Conservation (phyloP, 2,797 vertebrate genomes). For the Spondyliosoma cantharus region DNA sequence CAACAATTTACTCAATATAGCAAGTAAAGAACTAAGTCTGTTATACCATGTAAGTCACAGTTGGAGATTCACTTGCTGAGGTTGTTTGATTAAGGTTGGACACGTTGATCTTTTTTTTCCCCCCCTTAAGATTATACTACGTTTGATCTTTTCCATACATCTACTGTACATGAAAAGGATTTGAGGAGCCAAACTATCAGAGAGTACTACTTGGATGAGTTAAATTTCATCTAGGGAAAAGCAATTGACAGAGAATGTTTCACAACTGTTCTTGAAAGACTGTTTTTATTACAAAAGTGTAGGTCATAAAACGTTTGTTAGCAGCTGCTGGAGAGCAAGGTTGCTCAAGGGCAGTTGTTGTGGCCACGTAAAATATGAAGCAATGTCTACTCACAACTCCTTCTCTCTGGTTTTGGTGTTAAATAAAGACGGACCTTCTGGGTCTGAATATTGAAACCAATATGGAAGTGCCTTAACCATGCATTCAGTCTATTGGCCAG, state of each 20-base stretch:
- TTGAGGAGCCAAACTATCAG: not conserved
- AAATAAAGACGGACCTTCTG: too few relatives aligned
- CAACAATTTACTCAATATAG: conserved; percentile 59
- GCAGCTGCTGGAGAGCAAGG: not conserved
- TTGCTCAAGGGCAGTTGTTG: not conserved
- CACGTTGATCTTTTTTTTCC: conserved; percentile 38
- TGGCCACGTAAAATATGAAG: not conserved
- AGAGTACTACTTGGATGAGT: not conserved
- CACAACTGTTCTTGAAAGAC: not conserved
- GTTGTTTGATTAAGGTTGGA: conserved; percentile 56
- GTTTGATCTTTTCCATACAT: conserved; percentile 59
- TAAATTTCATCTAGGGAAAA: conserved; percentile 4
- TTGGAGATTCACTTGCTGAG: conserved; percentile 45
- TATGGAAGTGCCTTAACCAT: too few relatives aligned
- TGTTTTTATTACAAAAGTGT: not conserved
- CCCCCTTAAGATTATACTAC: conserved; percentile 13
- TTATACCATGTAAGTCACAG: conserved; percentile 58
- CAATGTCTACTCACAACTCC: too few relatives aligned
- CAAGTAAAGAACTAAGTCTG: conserved; percentile 42
- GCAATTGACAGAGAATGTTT: not conserved
- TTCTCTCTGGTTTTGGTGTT: too few relatives aligned
- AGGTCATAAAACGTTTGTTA: not conserved
- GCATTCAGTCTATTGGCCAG: too few relatives aligned
- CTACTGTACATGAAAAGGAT: conserved; percentile 36
- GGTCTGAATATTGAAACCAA: too few relatives aligned